phyloP scores from a whole-genome alignment of 2,888 invertebrate genomes.

The Baccha elongata region DNA sequence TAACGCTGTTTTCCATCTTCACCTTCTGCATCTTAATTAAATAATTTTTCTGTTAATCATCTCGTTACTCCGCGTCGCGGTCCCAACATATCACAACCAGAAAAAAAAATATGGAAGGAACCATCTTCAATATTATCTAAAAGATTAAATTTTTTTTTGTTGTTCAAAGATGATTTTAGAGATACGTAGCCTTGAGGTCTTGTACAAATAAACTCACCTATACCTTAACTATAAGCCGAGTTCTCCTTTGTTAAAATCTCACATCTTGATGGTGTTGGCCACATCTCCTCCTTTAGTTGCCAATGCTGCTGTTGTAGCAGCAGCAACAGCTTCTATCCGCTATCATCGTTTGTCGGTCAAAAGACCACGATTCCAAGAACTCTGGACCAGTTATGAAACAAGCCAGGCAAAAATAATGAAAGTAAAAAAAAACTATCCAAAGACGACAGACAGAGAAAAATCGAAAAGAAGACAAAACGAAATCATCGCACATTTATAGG shows the following conservation, averaged over 20 bases:
- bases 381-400: slow-evolving; percentile 81
- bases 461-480: slow-evolving; percentile 40
- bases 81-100: slow-evolving; percentile 28
- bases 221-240: slow-evolving; percentile 13
- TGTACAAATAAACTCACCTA: slow-evolving; percentile 48
- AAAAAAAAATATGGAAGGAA: background rate
- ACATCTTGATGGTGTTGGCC: slow-evolving; percentile 48
- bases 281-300: slow-evolving; percentile 66
- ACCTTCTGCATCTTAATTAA: slow-evolving; percentile 66
- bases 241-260: slow-evolving; percentile 52
- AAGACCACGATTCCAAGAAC: slow-evolving; percentile 80
- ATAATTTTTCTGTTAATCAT: slow-evolving; percentile 67
- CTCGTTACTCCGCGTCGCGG: background rate
- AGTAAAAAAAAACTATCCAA: slow-evolving; percentile 29
- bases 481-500: slow-evolving; percentile 53
- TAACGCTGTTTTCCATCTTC: slow-evolving; percentile 5
- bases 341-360: slow-evolving; percentile 80
- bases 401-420: slow-evolving; percentile 72
- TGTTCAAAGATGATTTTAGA: slow-evolving; percentile 65
- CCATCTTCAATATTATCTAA: slow-evolving; percentile 41
- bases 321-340: slow-evolving; percentile 36
- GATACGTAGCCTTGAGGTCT: slow-evolving; percentile 60
- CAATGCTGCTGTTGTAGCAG: slow-evolving; percentile 23
- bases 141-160: slow-evolving; percentile 64
- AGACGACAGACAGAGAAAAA: slow-evolving; percentile 59